Base-by-base conservation (phyloP, 1,140 invertebrate genomes). In the Antheraea mylitta region DNA sequence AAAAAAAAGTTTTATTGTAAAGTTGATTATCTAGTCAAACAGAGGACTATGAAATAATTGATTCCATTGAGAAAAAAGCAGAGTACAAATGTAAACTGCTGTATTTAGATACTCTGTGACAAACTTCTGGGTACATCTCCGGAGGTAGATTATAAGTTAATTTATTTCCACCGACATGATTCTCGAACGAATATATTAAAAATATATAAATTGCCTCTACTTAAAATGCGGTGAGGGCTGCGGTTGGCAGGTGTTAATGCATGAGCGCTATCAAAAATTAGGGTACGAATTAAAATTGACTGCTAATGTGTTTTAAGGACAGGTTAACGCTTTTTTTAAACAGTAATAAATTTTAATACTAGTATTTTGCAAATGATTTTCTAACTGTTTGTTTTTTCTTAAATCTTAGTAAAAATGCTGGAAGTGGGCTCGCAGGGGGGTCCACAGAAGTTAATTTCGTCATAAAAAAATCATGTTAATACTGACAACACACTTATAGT, bases 131-230 rank as follows among this genome's bases (percentile, higher is more conserved):
- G 60, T 61, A 64, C 16, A 53, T 60, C 58, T 38, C 42, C 19
- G 22, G 65, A 67, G 45, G 48, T 58, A 68, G 70, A 72, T 68
- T 72, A 68, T 65, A 68, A 68, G 19, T 19, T 61, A 68, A 72
- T 72, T 72, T 72, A 66, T 68, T 65, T 59, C 13, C 36, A 45
- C 60, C 67, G 64, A 13, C 71, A 18, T 36, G 58, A 58, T 64
- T 65, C 16, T 58, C 42, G 45, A 69, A 42, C 65, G n/a, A 69
- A 66, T 48, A 65, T 72, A 68, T 68, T 61, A 69, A 69, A 66
- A 66, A 58, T 66, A 72, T 69, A 69, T 72, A 72, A 72, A 72
- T 69, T 69, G 66, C 62, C 16, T 30, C 22, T 38, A 38, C 37
- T 65, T 72, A 42, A 68, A 68, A 58, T 30, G 37, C 18, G 0